Conservation (phyloP, 2,113 vertebrate species). For the Brachyhypopomus occidentalis region DNA sequence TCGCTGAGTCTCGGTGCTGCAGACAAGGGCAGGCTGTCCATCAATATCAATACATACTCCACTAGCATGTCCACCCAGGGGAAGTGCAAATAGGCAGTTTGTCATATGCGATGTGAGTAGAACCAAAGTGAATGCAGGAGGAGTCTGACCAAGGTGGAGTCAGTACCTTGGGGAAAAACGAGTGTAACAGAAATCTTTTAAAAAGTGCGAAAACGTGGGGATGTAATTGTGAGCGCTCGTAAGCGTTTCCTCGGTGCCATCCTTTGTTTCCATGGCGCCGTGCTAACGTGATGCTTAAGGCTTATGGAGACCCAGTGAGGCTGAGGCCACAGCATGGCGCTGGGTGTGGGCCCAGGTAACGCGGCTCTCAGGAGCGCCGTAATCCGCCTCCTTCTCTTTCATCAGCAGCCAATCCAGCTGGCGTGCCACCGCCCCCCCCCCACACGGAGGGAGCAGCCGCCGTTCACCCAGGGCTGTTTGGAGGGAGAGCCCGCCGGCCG, state of each 20-base stretch:
- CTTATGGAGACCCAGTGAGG: constrained; percentile 36
- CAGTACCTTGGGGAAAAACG: too few species aligned
- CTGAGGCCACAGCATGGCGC: neutral
- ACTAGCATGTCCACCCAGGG: neutral
- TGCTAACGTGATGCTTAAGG: neutral
- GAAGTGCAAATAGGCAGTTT: constrained; percentile 6
- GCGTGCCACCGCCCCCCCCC: constrained; percentile 8
- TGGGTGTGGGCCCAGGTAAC: constrained; percentile 19
- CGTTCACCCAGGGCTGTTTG: constrained; percentile 31
- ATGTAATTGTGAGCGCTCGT: too few species aligned
- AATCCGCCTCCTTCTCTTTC: constrained; percentile 3
- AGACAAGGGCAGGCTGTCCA: constrained; percentile 19
- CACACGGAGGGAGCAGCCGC: constrained; percentile 27
- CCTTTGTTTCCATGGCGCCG: neutral
- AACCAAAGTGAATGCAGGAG: neutral
- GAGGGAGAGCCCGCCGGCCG: constrained; percentile 7
- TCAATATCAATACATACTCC: constrained; percentile 6
- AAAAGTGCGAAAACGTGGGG: too few species aligned
- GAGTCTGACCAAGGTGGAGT: neutral
- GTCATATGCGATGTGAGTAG: neutral
- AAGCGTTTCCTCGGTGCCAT: neutral
- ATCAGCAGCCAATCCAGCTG: constrained; percentile 22
- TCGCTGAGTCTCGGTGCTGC: neutral
- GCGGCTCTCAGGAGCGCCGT: neutral
- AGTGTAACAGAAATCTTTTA: too few species aligned